Conservation (phyloP, 2,113 vertebrate species). For the human (Homo sapiens) region GRCh38 chr13:113041501-113042000, state of each 20-base stretch:
- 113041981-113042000: accelerated
- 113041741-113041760: not conserved
- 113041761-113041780: not conserved
- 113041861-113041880: not conserved
- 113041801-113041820: not conserved
- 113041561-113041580: accelerated
- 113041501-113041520: not conserved
- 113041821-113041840: not conserved
- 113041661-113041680: not conserved
- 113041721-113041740: too few relatives aligned
- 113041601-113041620: not conserved
- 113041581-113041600: not conserved
- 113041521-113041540: accelerated
- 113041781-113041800: not conserved
- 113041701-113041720: accelerated
- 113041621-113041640: accelerated
- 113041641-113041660: accelerated
- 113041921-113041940: not conserved
- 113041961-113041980: not conserved
- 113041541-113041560: not conserved
- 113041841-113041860: not conserved
- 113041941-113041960: not conserved
- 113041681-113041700: not conserved
- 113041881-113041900: not conserved
- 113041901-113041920: not conserved